Conservation (phyloP, 1,140 invertebrate species). For the Heliothis virescens region DNA sequence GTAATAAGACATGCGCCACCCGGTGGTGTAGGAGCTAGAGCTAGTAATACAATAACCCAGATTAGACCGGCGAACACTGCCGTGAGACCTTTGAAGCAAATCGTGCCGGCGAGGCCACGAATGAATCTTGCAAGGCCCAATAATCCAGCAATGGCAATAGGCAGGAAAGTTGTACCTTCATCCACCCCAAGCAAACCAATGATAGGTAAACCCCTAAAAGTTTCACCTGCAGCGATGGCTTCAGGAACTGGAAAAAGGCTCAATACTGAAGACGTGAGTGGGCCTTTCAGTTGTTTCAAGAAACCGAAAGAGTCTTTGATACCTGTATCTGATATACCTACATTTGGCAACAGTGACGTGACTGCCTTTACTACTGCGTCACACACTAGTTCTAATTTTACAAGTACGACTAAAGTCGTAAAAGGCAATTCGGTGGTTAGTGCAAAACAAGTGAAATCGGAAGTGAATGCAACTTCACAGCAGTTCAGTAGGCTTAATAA, state of each 20-base stretch:
- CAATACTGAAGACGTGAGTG: constrained; percentile 58
- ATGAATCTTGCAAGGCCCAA: constrained; percentile 55
- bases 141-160: constrained; percentile 57
- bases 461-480: constrained; percentile 66
- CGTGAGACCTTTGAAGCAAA: constrained; percentile 61
- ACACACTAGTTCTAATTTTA: constrained; percentile 69
- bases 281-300: constrained; percentile 78
- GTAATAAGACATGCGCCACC: constrained; percentile 60
- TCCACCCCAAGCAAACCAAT: constrained; percentile 57
- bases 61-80: constrained; percentile 47
- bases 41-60: constrained; percentile 60
- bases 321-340: constrained; percentile 56
- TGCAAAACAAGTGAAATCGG: constrained; percentile 69
- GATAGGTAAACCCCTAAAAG: constrained; percentile 68
- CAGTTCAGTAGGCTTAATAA: constrained; percentile 69
- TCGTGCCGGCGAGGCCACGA: constrained; percentile 66
- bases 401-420: constrained; percentile 65
- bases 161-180: constrained; percentile 58
- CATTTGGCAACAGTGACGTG: constrained; percentile 53
- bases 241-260: constrained; percentile 62
- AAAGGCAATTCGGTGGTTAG: constrained; percentile 70
- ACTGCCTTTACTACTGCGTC: constrained; percentile 59
- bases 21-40: constrained; percentile 64
- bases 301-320: constrained; percentile 75
- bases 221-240: constrained; percentile 63